Evolutionary conservation across 2,888 invertebrate genomes (phyloP).

Genomic region (Drosophila kambysellisi): DNA sequence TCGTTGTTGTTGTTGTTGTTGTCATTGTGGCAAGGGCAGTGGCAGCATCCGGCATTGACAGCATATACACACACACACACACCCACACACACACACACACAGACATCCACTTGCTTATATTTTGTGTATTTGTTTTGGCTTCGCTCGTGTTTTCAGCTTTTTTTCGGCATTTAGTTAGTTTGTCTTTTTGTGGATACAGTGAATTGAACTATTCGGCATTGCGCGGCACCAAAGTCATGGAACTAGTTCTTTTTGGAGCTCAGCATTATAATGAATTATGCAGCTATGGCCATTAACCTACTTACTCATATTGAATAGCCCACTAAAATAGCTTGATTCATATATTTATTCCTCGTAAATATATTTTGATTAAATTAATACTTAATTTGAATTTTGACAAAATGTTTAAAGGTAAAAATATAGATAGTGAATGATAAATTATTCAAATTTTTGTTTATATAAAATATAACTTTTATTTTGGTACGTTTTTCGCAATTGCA

Average conservation of each 20-base stretch:
- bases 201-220: conserved; percentile 19
- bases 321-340: neutral
- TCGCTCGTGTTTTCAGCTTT: conserved; percentile 41
- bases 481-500: too few species aligned
- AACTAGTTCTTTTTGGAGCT: conserved; percentile 25
- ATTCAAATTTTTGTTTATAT: neutral
- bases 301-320: neutral
- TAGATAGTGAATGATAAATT: neutral
- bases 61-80: conserved; percentile 35
- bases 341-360: neutral
- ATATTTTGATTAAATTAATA: neutral
- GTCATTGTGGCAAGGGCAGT: conserved; percentile 55
- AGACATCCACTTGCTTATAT: conserved; percentile 27
- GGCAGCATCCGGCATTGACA: conserved; percentile 79
- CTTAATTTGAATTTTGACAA: neutral
- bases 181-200: conserved; percentile 22
- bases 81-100: conserved; percentile 27
- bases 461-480: too few species aligned
- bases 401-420: neutral
- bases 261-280: neutral
- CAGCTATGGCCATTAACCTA: neutral
- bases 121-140: conserved; percentile 55
- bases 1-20: conserved; percentile 26
- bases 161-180: conserved; percentile 42
- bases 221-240: conserved; percentile 1